Conservation (phyloP, 2,113 vertebrate genomes). For the Microcebus murinus region DNA sequence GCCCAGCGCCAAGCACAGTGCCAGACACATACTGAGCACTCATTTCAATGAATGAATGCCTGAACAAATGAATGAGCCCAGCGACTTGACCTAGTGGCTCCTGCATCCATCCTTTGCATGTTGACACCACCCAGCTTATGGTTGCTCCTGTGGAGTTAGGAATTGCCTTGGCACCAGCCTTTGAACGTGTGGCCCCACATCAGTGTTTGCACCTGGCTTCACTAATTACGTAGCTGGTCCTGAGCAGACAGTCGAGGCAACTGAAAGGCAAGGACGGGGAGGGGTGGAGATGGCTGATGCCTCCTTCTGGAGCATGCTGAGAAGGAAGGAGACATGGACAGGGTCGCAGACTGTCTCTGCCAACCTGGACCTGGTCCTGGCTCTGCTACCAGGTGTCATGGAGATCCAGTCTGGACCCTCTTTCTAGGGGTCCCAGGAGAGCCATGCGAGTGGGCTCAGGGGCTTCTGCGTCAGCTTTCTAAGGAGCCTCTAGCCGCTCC, state of each 20-base stretch:
- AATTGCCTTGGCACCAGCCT: background rate
- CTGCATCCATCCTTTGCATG: background rate
- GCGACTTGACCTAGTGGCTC: background rate
- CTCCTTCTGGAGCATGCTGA: background rate
- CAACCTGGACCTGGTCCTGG: background rate
- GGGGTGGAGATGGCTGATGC: background rate
- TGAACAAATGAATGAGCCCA: background rate
- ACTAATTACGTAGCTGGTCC: background rate
- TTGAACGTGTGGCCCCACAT: background rate
- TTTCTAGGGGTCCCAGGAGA: background rate
- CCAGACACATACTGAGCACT: background rate
- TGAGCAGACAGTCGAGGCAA: background rate
- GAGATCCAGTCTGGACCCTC: background rate
- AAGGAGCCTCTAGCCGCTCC: background rate
- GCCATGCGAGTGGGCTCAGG: background rate
- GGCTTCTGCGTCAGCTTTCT: background rate
- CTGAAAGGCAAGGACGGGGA: background rate
- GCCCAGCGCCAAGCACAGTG: background rate
- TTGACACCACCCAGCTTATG: background rate
- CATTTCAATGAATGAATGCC: background rate
- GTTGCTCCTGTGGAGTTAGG: background rate
- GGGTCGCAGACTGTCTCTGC: background rate
- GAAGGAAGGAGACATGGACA: background rate
- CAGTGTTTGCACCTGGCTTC: background rate
- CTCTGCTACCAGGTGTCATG: background rate